phyloP scores from a whole-genome alignment of 2,888 invertebrate species.

The Eudemis profundana region DNA sequence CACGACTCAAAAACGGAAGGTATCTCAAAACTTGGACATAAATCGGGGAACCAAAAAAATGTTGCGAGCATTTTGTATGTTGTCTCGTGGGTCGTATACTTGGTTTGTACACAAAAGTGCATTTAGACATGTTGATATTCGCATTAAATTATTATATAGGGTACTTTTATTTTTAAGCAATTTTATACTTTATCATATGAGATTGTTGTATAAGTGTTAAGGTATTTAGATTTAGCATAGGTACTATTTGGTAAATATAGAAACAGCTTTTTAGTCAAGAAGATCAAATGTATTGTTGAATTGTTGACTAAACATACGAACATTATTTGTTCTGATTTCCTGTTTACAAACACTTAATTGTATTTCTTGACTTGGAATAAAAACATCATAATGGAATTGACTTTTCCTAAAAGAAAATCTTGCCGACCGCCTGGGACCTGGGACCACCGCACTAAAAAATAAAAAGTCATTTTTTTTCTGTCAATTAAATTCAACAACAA shows the following conservation, averaged over 20 bases:
- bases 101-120: slow-evolving; percentile 5
- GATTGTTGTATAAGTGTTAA: neutral
- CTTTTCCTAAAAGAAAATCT: neutral
- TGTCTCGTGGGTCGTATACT: neutral
- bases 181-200: neutral
- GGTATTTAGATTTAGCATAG: neutral
- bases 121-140: slow-evolving; percentile 2
- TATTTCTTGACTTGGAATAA: neutral
- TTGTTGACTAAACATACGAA: too few species aligned
- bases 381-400: neutral
- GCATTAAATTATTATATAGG: neutral
- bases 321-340: too few species aligned
- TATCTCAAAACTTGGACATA: too few species aligned
- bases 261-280: neutral
- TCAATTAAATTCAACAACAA: too few species aligned
- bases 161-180: neutral
- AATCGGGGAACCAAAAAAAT: too few species aligned
- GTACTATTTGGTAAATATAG: neutral
- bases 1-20: too few species aligned
- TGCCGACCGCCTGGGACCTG: too few species aligned
- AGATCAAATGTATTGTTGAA: neutral
- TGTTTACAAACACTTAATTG: neutral
- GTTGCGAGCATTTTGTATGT: neutral
- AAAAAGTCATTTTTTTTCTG: too few species aligned
- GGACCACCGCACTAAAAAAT: too few species aligned